Base-by-base conservation (phyloP, 2,113 vertebrate genomes). In the Laticauda colubrina region DNA sequence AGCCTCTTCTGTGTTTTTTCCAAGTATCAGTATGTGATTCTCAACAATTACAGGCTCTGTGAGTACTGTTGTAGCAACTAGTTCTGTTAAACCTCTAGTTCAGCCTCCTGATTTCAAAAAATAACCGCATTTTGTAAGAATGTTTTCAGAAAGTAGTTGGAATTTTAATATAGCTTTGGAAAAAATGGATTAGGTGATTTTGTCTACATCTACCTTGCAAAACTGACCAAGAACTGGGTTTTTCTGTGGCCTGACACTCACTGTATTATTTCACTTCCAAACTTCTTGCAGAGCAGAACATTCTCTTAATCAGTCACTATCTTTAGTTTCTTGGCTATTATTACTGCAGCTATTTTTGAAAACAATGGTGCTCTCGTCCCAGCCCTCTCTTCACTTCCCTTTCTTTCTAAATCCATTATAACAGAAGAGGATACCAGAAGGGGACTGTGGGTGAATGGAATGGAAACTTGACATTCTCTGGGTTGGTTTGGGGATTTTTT, bases 161-260 rank as follows among this genome's bases (percentile, higher is more conserved):
- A 53, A 92, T 55, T 55, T 64, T 55, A 54, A 64, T 24, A 3
- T 51, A 55, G 94, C 88, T 75, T 7, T 85, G 21, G 5, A 92
- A 14, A 5, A 48, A 88, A 64, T 29, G 29, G 91, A 14, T 0
- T 0, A n/a, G 56, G 89, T 55, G 26, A n/a, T 5, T 26, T 2
- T 48, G 85, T n/a, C 7, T n/a, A 54, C 91, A 18, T 29, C 29
- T 87, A 90, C 56, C 75, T 48, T 56, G 89, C 39, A 88, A 48
- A 21, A 4, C 69, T 7, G 0, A 90, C 48, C 0, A 0, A 81
- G n/a, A 88, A 39, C 34, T 81, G 57, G 57, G 81, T 43, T 93
- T 94, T 95, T 89, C 86, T 92, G 29, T 87, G 51, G 64, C 24
- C 34, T 85, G 61, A 56, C 20, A 55, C 3, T 90, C 29, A 59